phyloP scores from a whole-genome alignment of 2,888 invertebrate species.

The Clanis bilineata region DNA sequence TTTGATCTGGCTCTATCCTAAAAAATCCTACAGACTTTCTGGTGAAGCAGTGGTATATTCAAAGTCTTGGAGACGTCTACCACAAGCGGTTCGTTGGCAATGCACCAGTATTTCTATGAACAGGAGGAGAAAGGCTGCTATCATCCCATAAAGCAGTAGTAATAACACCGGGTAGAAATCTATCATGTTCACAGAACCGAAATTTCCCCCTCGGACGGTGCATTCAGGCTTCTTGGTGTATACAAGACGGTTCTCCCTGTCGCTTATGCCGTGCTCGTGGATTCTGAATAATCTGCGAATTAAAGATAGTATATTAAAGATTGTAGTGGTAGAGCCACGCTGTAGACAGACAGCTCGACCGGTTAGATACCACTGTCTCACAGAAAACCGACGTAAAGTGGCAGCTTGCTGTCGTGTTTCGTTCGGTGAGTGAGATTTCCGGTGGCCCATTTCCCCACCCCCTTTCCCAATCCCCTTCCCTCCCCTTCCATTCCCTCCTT shows the following conservation, averaged over 20 bases:
- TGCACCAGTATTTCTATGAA: constrained; percentile 52
- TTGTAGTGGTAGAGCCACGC: not conserved
- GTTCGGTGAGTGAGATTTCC: too few species aligned
- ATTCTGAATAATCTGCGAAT: constrained; percentile 74
- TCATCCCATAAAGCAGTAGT: constrained; percentile 63
- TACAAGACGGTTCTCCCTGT: constrained; percentile 75
- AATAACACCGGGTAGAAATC: constrained; percentile 81
- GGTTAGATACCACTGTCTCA: too few species aligned
- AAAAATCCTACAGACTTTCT: too few species aligned
- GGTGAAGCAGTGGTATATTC: not conserved
- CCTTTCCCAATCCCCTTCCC: too few species aligned
- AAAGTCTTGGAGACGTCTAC: too few species aligned
- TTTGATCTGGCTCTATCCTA: too few species aligned
- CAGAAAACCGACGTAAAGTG: too few species aligned
- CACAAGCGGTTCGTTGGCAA: constrained; percentile 18
- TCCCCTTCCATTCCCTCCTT: too few species aligned
- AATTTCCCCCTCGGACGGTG: constrained; percentile 74
- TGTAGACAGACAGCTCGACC: too few species aligned
- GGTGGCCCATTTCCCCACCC: too few species aligned
- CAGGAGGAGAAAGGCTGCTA: constrained; percentile 49
- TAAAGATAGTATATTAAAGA: not conserved
- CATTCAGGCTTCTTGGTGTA: constrained; percentile 84
- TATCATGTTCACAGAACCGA: constrained; percentile 84
- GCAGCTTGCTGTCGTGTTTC: too few species aligned
- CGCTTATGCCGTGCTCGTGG: constrained; percentile 83